Evolutionary conservation across 1,140 invertebrate species (phyloP).

Genomic region (Ostrea denselamellosa): DNA sequence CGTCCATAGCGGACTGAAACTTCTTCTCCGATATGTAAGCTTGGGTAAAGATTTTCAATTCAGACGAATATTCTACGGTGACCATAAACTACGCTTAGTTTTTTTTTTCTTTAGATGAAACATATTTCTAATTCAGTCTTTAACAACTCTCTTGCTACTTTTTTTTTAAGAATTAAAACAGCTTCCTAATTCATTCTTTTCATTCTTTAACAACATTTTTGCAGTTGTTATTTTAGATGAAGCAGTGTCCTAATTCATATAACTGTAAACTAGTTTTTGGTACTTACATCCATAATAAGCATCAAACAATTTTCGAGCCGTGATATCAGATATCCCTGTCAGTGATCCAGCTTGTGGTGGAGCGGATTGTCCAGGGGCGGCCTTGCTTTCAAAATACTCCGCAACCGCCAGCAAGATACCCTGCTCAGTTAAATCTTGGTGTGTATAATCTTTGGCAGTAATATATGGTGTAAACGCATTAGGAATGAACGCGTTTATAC

Average conservation of each 20-base stretch:
- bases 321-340: conserved; percentile 58
- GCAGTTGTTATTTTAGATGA: too few species aligned
- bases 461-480: conserved; percentile 28
- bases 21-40: conserved; percentile 46
- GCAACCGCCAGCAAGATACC: conserved; percentile 62
- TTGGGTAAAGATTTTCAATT: background rate
- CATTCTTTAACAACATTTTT: too few species aligned
- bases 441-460: conserved; percentile 60
- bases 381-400: conserved; percentile 58
- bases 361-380: conserved; percentile 48
- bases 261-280: background rate
- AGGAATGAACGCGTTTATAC: background rate
- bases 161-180: too few species aligned
- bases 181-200: too few species aligned
- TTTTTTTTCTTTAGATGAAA: too few species aligned
- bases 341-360: conserved; percentile 45
- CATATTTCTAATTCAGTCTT: too few species aligned
- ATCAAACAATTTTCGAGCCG: conserved; percentile 60
- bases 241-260: too few species aligned
- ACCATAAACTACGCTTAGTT: background rate
- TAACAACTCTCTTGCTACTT: too few species aligned
- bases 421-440: conserved; percentile 61
- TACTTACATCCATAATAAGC: conserved; percentile 61
- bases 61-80: too few species aligned
- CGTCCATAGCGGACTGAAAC: conserved; percentile 63